Percentiles rank a stretch among this genome's conserved stretches.
Evolutionary conservation across 2,113 vertebrate species (phyloP).

Genomic region (Burhinus bistriatus): DNA sequence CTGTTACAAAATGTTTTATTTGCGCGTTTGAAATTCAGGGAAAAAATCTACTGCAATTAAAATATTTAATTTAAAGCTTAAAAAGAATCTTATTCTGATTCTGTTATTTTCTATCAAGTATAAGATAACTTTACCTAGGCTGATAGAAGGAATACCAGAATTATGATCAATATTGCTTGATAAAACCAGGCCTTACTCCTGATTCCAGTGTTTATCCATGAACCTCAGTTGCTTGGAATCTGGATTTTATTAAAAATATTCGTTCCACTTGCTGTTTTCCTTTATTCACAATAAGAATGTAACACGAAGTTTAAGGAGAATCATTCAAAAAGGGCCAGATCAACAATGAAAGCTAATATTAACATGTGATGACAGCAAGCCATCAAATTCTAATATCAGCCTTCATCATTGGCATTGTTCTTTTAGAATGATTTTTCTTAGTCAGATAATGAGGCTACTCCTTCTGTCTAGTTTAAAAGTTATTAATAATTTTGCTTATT

Average conservation of each 20-base stretch:
- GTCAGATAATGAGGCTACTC: neutral
- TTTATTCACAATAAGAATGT: neutral
- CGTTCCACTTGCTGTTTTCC: neutral
- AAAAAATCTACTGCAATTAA: neutral
- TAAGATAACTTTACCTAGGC: neutral
- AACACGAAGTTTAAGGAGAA: neutral
- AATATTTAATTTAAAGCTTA: neutral
- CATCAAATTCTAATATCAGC: neutral
- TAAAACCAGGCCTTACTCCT: neutral
- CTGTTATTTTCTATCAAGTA: neutral
- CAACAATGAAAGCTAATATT: neutral
- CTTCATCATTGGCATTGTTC: neutral
- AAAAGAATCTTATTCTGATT: neutral
- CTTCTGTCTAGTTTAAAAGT: neutral
- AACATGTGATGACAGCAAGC: neutral
- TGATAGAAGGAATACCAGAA: neutral
- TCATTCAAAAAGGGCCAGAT: neutral
- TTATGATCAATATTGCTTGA: neutral
- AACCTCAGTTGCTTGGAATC: neutral
- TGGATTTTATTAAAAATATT: neutral
- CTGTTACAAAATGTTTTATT: neutral
- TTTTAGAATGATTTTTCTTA: neutral
- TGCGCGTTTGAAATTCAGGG: neutral
- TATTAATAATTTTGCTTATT: neutral
- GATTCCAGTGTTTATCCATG: neutral